Conservation (phyloP, 2,888 invertebrate species). For the Lasioglossum zephyrum region DNA sequence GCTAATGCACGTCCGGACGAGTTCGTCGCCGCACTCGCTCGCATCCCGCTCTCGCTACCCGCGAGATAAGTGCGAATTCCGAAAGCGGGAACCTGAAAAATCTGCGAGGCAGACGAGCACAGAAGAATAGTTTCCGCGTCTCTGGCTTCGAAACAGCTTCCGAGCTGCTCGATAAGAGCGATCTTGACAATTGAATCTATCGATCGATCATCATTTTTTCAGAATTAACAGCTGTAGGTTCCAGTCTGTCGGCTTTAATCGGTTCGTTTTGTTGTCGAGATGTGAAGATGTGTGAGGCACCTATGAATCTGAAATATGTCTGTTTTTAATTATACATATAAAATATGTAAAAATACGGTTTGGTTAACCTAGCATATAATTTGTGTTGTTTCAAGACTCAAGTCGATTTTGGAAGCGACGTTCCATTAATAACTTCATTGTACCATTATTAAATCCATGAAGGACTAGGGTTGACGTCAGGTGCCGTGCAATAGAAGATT, state of each 20-base stretch:
- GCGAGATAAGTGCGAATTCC: constrained; percentile 74
- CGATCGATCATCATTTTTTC: background rate
- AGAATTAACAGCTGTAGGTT: background rate
- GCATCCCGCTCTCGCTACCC: constrained; percentile 25
- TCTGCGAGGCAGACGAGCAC: background rate
- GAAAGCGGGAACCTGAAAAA: constrained; percentile 46
- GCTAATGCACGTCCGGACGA: constrained; percentile 76
- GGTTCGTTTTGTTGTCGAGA: background rate
- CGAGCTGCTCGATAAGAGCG: background rate
- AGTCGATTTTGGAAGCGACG: background rate
- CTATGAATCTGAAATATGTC: background rate
- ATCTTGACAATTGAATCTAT: background rate
- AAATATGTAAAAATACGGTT: background rate
- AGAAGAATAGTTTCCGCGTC: background rate
- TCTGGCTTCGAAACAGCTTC: background rate
- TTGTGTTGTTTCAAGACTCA: too few species aligned
- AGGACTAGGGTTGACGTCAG: background rate
- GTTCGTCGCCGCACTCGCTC: constrained; percentile 61
- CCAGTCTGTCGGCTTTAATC: background rate
- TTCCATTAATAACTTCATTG: background rate
- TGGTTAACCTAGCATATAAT: too few species aligned
- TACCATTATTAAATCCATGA: background rate
- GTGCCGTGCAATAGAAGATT: background rate
- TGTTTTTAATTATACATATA: background rate
- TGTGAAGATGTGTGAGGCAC: too few species aligned